These are phyloP conservation scores for Girardinichthys multiradiatus DNA, from an alignment of 2,113 vertebrate genomes.

Conservation along the genomic window DNA sequence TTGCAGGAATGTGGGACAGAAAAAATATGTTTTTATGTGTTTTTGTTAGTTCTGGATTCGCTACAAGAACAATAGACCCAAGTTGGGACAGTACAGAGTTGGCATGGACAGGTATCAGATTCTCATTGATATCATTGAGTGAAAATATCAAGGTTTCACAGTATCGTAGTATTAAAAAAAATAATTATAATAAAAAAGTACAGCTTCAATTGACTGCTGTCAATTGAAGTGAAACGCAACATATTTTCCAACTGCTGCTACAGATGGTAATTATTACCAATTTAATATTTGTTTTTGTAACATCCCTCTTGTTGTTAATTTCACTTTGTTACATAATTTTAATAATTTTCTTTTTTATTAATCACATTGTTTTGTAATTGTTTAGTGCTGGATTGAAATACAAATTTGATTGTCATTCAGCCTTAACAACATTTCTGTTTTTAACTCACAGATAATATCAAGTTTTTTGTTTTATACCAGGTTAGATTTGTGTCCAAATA, in stretches of 20 bases:
- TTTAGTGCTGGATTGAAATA: no score
- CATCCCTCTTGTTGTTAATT: no score
- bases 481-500: no score
- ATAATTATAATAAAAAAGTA: no score
- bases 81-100: neutral
- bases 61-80: neutral
- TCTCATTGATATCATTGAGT: neutral
- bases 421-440: neutral
- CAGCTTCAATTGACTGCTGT: neutral
- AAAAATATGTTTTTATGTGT: neutral
- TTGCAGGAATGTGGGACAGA: neutral
- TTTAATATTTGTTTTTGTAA: neutral
- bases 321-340: no score
- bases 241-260: neutral
- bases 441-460: no score
- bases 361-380: no score
- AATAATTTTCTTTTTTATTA: no score
- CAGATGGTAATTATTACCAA: neutral
- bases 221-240: neutral
- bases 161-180: neutral
- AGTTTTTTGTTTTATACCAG: neutral
- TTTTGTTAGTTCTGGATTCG: neutral
- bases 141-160: neutral
- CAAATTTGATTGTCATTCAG: no score
- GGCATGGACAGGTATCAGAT: neutral